Evolutionary conservation across 2,113 vertebrate species (phyloP).

Genomic region (Rhea americana): DNA sequence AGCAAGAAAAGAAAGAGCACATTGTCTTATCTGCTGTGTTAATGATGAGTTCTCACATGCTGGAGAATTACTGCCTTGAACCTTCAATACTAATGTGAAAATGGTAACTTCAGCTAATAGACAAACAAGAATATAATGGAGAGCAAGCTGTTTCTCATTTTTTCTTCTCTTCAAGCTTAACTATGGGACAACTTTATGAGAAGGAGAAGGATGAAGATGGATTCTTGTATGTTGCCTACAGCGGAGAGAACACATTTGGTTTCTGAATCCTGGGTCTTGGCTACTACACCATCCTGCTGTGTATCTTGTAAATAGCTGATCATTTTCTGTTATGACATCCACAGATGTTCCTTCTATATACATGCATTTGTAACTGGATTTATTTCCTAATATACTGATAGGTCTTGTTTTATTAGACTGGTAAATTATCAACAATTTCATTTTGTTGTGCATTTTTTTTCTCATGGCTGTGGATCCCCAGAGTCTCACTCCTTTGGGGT

Average conservation of each 20-base stretch:
- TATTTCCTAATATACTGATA: constrained; percentile 81
- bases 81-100: not conserved
- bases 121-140: not conserved
- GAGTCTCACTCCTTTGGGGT: constrained; percentile 57
- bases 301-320: constrained; percentile 80
- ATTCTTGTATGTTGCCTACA: constrained; percentile 98
- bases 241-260: constrained; percentile 97
- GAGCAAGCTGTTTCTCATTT: not conserved
- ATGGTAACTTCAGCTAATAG: not conserved
- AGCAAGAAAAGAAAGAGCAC: not conserved
- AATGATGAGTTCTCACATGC: not conserved
- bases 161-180: constrained; percentile 82
- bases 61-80: not conserved
- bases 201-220: constrained; percentile 98
- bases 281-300: constrained; percentile 66
- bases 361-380: constrained; percentile 81
- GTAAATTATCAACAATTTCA: constrained; percentile 76
- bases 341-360: constrained; percentile 64
- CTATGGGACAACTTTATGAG: constrained; percentile 97
- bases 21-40: not conserved
- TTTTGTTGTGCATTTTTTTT: constrained; percentile 64
- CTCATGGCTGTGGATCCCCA: constrained; percentile 71
- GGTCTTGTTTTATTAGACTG: constrained; percentile 76
- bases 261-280: constrained; percentile 74
- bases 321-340: constrained; percentile 67